Evolutionary conservation across 2,113 vertebrate genomes (phyloP).

Genomic region (Oncorhynchus clarkii): DNA sequence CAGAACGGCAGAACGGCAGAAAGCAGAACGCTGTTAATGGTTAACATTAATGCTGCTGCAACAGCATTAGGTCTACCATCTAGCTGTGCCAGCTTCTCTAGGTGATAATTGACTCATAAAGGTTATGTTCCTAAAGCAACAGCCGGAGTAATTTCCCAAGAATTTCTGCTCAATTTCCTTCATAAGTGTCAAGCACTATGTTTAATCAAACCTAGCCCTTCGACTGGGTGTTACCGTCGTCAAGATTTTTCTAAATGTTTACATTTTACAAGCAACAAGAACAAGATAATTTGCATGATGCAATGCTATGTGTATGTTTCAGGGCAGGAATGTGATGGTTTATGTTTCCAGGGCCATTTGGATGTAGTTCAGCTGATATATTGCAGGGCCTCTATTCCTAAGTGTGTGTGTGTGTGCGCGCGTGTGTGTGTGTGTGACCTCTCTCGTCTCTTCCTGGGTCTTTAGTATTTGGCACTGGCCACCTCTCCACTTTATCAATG

Average conservation of each 20-base stretch:
- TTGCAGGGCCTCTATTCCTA: slow-evolving; percentile 8
- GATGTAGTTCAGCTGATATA: slow-evolving; percentile 26
- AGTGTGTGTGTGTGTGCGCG: neutral
- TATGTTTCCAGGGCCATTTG: slow-evolving; percentile 52
- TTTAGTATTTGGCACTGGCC: slow-evolving; percentile 36
- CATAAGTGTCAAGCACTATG: slow-evolving; percentile 47
- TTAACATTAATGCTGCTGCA: slow-evolving; percentile 53
- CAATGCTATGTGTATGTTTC: slow-evolving; percentile 44
- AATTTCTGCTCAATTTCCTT: slow-evolving; percentile 45
- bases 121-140: slow-evolving; percentile 61
- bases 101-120: slow-evolving; percentile 72
- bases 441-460: neutral
- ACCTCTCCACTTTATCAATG: neutral
- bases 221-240: slow-evolving; percentile 45
- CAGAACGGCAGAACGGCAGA: slow-evolving; percentile 12
- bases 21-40: slow-evolving; percentile 65
- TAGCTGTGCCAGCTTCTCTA: slow-evolving; percentile 52
- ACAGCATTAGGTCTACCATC: no score
- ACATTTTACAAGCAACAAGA: slow-evolving; percentile 40
- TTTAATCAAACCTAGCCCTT: slow-evolving; percentile 53
- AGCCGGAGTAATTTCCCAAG: slow-evolving; percentile 38
- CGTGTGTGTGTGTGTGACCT: neutral
- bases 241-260: slow-evolving; percentile 45
- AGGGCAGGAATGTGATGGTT: slow-evolving; percentile 41
- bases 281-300: slow-evolving; percentile 53